Evolutionary conservation across 2,888 invertebrate species (phyloP).

Genomic region (Phrixothrix hirtus): DNA sequence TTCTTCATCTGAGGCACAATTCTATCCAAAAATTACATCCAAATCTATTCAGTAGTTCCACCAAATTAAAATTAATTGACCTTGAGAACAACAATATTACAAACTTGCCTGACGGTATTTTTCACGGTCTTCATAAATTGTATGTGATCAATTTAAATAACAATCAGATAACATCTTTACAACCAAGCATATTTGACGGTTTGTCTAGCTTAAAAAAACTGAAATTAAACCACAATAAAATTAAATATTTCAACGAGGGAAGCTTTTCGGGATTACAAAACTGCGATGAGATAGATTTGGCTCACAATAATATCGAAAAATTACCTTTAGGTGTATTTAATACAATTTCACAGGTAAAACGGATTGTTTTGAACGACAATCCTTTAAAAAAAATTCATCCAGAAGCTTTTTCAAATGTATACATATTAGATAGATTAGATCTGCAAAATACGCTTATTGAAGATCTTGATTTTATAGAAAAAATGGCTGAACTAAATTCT

Average conservation of each 20-base stretch:
- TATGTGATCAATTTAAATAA: neutral
- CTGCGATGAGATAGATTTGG: neutral
- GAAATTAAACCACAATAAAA: neutral
- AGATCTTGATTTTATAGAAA: too few relatives aligned
- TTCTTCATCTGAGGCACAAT: neutral
- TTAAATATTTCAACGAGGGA: neutral
- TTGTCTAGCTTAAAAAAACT: neutral
- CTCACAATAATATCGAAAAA: neutral
- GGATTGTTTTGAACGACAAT: neutral
- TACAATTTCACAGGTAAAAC: neutral
- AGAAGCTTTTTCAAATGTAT: too few relatives aligned
- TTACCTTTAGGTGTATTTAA: neutral
- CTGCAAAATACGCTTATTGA: too few relatives aligned
- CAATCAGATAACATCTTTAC: neutral
- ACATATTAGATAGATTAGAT: too few relatives aligned
- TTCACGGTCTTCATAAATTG: neutral
- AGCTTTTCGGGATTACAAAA: neutral
- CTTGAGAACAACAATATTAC: neutral
- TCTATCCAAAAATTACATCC: neutral
- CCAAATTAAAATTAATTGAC: neutral
- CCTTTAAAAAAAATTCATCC: neutral
- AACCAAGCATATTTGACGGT: neutral
- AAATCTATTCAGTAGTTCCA: neutral
- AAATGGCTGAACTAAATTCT: too few relatives aligned
- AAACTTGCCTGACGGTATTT: neutral